Percentiles rank a stretch among this genome's conserved stretches.
Evolutionary conservation across 1,140 invertebrate genomes (phyloP).

Genomic region (Doryteuthis pealeii): DNA sequence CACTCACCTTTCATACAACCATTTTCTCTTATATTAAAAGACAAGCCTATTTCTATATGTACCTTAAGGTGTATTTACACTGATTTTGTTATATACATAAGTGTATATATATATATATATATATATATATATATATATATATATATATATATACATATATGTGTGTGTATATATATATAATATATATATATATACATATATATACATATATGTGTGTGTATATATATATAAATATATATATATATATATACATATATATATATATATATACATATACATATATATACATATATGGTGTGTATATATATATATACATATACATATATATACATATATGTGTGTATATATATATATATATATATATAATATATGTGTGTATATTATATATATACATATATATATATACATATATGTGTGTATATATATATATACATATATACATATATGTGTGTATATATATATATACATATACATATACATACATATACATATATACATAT

Average conservation of each 20-base stretch:
- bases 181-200: not conserved
- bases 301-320: not conserved
- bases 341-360: not conserved
- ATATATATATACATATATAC: constrained; percentile 3
- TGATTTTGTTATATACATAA: no score
- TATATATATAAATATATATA: not conserved
- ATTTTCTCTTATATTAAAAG: no score
- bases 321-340: not conserved
- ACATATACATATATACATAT: not conserved
- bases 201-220: not conserved
- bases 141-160: no score
- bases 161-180: no score
- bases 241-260: not conserved
- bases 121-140: no score
- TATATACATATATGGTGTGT: not conserved
- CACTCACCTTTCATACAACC: no score
- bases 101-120: no score
- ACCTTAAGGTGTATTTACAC: no score
- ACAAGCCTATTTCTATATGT: no score
- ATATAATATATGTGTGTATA: not conserved
- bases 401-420: not conserved
- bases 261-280: not conserved
- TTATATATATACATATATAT: not conserved
- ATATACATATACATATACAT: not conserved
- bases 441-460: not conserved